Conservation (phyloP, 2,888 invertebrate genomes). For the Ornithoptera priamus region DNA sequence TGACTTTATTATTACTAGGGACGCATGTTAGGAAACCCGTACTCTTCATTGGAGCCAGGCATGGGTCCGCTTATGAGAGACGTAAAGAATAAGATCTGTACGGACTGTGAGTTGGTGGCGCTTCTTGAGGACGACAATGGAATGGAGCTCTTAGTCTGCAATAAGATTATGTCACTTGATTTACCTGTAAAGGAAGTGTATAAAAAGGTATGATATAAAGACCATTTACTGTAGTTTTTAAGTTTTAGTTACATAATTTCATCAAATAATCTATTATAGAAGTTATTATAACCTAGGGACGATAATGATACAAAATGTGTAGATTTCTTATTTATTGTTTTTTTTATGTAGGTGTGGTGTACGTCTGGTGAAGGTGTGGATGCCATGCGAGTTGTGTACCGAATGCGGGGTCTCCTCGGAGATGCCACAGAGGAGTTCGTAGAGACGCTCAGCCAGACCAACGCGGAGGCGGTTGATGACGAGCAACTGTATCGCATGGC, state of each 20-base stretch:
- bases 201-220: conserved; percentile 77
- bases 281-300: too few relatives aligned
- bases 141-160: conserved; percentile 98
- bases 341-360: conserved; percentile 85
- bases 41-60: conserved; percentile 95
- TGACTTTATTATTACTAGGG: conserved; percentile 75
- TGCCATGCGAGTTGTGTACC: conserved; percentile 97
- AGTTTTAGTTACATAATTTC: neutral
- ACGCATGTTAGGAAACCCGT: conserved; percentile 98
- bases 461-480: conserved; percentile 93
- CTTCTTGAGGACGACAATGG: conserved; percentile 98
- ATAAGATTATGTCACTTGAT: conserved; percentile 98
- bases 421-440: conserved; percentile 99
- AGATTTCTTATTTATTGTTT: neutral
- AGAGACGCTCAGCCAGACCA: conserved; percentile 91
- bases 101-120: conserved; percentile 98
- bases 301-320: neutral
- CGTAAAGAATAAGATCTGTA: conserved; percentile 99
- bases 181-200: conserved; percentile 96
- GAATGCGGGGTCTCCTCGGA: conserved; percentile 97
- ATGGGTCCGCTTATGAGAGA: conserved; percentile 98
- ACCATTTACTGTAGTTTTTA: neutral
- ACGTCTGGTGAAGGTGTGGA: conserved; percentile 94
- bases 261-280: too few relatives aligned
- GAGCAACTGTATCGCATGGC: conserved; percentile 91